phyloP scores from a whole-genome alignment of 2,797 vertebrate species.

The Scomberomorus guttatus region DNA sequence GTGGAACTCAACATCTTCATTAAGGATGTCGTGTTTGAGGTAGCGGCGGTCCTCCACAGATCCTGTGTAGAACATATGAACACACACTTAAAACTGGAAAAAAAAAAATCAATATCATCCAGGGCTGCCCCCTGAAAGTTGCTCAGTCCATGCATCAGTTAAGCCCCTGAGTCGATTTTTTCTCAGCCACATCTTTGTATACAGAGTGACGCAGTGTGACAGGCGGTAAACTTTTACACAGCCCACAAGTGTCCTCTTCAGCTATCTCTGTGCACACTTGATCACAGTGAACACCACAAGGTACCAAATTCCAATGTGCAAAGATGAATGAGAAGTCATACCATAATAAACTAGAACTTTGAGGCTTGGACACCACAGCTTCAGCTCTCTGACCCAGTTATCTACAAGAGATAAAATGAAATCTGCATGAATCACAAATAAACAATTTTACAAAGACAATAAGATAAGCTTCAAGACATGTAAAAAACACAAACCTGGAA shows the following conservation, averaged over 20 bases:
- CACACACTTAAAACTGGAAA: background rate
- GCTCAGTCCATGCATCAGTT: no score
- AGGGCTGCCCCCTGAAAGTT: no score
- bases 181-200: no score
- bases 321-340: constrained; percentile 75
- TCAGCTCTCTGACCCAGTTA: constrained; percentile 97
- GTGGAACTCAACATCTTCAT: constrained; percentile 87
- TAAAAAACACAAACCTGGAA: background rate
- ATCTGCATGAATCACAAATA: background rate
- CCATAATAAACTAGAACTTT: constrained; percentile 94
- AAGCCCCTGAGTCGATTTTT: no score
- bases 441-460: background rate
- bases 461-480: background rate
- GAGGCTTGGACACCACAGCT: constrained; percentile 93
- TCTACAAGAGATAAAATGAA: constrained; percentile 81
- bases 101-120: no score
- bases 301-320: background rate
- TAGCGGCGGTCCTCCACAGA: constrained; percentile 93
- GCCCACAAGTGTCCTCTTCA: background rate
- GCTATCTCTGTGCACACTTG: background rate
- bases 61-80: constrained; percentile 79
- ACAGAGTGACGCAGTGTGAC: no score
- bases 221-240: no score
- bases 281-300: background rate
- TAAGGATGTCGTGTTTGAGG: constrained; percentile 92